These are phyloP conservation scores for Pachliopta kotzebuea DNA, from an alignment of 2,888 invertebrate species.

Conservation along the genomic window DNA sequence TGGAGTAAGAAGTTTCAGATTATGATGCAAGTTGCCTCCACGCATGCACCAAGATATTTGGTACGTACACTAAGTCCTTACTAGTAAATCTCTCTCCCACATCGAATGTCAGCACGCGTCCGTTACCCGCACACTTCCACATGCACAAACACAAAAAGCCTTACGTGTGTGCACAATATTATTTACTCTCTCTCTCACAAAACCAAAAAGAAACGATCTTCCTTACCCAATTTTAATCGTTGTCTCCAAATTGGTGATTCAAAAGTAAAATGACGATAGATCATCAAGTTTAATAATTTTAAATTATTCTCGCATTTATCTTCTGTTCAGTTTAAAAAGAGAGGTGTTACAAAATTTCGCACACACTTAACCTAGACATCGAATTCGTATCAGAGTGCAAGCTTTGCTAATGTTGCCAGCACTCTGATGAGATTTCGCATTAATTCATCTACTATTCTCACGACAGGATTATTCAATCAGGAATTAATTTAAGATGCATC, in stretches of 20 bases:
- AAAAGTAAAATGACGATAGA: no score
- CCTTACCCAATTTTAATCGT: no score
- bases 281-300: no score
- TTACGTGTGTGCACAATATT: conserved; percentile 11
- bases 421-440: conserved; percentile 8
- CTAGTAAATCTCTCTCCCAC: conserved; percentile 31
- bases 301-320: no score
- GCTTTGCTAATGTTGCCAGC: neutral
- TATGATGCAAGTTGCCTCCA: conserved; percentile 15
- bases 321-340: conserved; percentile 2
- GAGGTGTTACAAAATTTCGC: conserved; percentile 5
- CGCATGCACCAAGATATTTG: conserved; percentile 19
- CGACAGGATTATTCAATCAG: neutral
- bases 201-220: conserved; percentile 10
- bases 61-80: conserved; percentile 31
- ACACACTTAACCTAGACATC: conserved; percentile 21
- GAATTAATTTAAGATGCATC: no score
- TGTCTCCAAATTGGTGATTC: no score
- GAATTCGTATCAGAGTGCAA: conserved; percentile 18
- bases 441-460: conserved; percentile 8
- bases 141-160: conserved; percentile 28
- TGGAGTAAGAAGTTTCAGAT: no score
- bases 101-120: conserved; percentile 30
- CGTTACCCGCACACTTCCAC: conserved; percentile 30
- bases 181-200: neutral